Percentiles rank a stretch among this genome's conserved stretches.
phyloP scores from a whole-genome alignment of 1,140 invertebrate genomes.

The Cherax destructor region DNA sequence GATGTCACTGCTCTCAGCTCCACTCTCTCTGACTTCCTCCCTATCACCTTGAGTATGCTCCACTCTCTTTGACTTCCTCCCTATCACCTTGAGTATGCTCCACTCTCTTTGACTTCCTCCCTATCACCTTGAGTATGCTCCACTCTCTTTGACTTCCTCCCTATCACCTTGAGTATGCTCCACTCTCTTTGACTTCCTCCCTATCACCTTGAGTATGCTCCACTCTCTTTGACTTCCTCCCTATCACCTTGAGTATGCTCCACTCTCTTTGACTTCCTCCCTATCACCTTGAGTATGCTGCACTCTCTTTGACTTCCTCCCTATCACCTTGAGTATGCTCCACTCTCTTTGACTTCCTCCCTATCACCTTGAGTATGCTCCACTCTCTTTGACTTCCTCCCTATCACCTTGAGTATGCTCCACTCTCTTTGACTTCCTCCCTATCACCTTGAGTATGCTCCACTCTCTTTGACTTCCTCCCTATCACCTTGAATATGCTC shows the following conservation, averaged over 20 bases:
- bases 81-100: too few relatives aligned
- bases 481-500: background rate
- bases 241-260: background rate
- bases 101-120: slow-evolving; percentile 6
- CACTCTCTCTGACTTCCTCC: background rate
- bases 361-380: background rate
- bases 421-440: slow-evolving; percentile 10
- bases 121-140: background rate
- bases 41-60: background rate
- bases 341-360: background rate
- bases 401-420: too few relatives aligned
- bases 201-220: too few relatives aligned
- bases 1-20: background rate
- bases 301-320: slow-evolving; percentile 10
- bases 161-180: too few relatives aligned
- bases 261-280: too few relatives aligned
- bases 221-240: background rate
- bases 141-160: too few relatives aligned
- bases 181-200: slow-evolving; percentile 10
- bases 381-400: too few relatives aligned
- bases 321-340: too few relatives aligned
- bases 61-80: too few relatives aligned
- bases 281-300: too few relatives aligned
- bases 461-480: background rate
- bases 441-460: too few relatives aligned